Evolutionary conservation across 2,888 invertebrate species (phyloP).

Genomic region (Nymphalis polychloros): DNA sequence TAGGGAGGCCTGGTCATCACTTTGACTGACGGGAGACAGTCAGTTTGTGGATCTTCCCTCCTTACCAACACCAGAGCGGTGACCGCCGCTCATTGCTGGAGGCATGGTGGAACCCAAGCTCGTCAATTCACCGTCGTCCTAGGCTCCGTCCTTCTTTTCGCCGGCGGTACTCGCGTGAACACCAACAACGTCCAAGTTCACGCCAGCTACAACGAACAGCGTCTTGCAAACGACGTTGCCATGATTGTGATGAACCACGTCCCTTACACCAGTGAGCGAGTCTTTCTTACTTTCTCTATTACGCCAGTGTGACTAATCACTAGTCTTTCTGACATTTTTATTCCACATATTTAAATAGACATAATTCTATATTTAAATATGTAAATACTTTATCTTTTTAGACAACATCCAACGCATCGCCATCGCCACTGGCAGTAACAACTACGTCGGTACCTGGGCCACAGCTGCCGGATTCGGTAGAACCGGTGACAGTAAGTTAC

Average conservation of each 20-base stretch:
- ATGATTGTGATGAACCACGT: slow-evolving; percentile 41
- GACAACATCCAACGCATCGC: slow-evolving; percentile 51
- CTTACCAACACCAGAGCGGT: slow-evolving; percentile 27
- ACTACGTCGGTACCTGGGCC: slow-evolving; percentile 33
- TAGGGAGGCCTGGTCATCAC: slow-evolving; percentile 49
- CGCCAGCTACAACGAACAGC: background rate
- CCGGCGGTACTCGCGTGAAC: slow-evolving; percentile 42
- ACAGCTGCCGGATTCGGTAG: slow-evolving; percentile 36
- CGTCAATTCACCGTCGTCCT: slow-evolving; percentile 45
- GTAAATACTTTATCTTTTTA: slow-evolving; percentile 34
- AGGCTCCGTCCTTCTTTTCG: slow-evolving; percentile 36
- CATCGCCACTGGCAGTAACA: slow-evolving; percentile 46
- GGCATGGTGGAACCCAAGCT: slow-evolving; percentile 44
- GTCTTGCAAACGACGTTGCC: slow-evolving; percentile 46
- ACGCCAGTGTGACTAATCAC: no score
- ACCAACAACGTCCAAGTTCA: no score
- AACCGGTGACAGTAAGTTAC: slow-evolving; percentile 34
- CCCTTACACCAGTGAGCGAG: slow-evolving; percentile 40
- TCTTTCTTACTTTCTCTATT: background rate
- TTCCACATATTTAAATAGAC: no score
- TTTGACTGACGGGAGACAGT: slow-evolving; percentile 40
- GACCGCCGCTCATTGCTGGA: slow-evolving; percentile 53
- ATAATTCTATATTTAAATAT: no score
- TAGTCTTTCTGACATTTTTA: no score
- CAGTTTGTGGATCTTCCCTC: slow-evolving; percentile 50